These are phyloP conservation scores for Malurus cyaneus DNA, from an alignment of 2,113 vertebrate genomes.

Conservation along the genomic window DNA sequence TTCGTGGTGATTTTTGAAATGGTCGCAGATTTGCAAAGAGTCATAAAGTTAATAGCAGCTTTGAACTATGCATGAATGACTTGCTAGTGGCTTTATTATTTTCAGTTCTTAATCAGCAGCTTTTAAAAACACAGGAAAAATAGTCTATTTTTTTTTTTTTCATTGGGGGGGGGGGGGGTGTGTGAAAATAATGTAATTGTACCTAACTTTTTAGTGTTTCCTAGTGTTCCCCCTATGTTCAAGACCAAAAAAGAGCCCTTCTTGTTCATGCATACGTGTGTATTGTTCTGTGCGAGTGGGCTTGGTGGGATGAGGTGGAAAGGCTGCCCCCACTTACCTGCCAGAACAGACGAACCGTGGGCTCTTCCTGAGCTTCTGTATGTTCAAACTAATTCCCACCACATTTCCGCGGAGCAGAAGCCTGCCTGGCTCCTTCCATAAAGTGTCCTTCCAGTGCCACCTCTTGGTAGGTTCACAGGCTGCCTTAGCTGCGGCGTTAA, in stretches of 20 bases:
- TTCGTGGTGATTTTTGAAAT: neutral
- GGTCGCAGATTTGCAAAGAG: neutral
- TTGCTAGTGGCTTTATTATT: neutral
- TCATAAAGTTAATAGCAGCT: neutral
- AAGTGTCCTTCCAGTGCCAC: constrained; percentile 49
- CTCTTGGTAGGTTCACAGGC: constrained; percentile 11
- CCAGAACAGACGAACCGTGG: neutral
- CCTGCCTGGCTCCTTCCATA: neutral
- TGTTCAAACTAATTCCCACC: neutral
- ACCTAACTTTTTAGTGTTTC: neutral
- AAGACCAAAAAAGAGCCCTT: neutral
- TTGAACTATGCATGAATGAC: neutral
- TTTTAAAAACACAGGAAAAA: neutral
- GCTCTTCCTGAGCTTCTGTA: neutral
- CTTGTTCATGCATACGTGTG: too few species aligned
- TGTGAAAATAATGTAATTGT: neutral
- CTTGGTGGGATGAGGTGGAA: neutral
- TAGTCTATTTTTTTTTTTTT: neutral
- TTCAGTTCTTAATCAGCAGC: neutral
- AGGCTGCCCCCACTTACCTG: neutral
- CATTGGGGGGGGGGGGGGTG: accelerated
- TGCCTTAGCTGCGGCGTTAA: neutral
- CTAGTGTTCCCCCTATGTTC: neutral
- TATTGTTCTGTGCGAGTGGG: accelerated
- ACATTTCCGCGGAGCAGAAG: neutral